Conservation (phyloP, 2,888 invertebrate species). For the Chrysodeixis includens region DNA sequence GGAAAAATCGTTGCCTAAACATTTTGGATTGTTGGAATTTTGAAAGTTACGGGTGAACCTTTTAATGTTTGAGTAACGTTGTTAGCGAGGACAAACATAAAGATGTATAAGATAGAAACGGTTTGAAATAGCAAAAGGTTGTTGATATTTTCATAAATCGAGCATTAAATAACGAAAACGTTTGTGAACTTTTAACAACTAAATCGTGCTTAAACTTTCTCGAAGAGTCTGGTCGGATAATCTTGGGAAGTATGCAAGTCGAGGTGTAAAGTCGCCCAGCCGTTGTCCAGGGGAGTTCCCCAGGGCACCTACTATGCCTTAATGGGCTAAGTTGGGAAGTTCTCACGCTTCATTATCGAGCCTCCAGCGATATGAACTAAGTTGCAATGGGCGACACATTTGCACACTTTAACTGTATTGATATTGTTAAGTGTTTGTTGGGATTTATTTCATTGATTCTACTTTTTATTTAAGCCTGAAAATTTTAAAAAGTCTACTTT, state of each 20-base stretch:
- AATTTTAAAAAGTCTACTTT: too few species aligned
- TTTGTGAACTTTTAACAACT: conserved; percentile 18
- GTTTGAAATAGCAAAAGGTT: background rate
- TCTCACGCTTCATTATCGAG: conserved; percentile 66
- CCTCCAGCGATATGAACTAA: conserved; percentile 37
- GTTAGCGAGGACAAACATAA: conserved; percentile 1
- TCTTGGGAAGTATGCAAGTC: conserved; percentile 49
- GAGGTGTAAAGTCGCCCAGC: conserved; percentile 40
- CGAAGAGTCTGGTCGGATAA: conserved; percentile 31
- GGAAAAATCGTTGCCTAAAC: conserved; percentile 20
- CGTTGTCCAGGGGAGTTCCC: conserved; percentile 51
- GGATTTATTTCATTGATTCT: conserved; percentile 4
- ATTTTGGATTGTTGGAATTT: conserved; percentile 11
- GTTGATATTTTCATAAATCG: conserved; percentile 3
- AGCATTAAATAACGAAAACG: conserved; percentile 14
- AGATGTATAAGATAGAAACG: background rate
- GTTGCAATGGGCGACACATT: conserved; percentile 36
- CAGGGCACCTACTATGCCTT: conserved; percentile 63
- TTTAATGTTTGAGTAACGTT: background rate
- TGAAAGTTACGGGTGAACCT: conserved; percentile 12
- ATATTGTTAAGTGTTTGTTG: background rate
- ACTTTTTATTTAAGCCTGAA: too few species aligned
- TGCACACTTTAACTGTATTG: conserved; percentile 26
- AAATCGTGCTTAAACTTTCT: conserved; percentile 44
- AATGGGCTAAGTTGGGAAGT: conserved; percentile 65